Evolutionary conservation across 2,797 vertebrate genomes (phyloP).

Genomic region (Micromesistius poutassou): DNA sequence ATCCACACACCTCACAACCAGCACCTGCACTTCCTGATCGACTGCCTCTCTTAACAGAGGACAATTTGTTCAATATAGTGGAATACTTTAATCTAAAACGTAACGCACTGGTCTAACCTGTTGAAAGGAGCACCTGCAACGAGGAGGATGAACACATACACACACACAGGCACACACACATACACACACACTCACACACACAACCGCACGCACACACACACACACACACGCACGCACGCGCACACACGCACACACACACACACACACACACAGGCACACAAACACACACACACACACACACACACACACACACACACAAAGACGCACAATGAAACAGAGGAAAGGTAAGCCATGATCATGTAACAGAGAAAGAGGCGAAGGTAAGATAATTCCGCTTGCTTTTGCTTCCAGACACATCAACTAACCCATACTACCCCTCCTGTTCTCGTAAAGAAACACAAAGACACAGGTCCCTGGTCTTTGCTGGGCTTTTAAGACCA

Average conservation of each 20-base stretch:
- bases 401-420: not conserved
- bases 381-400: not conserved
- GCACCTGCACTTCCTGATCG: no score
- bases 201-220: no score
- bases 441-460: conserved; percentile 40
- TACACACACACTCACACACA: no score
- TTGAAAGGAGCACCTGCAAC: no score
- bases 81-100: no score
- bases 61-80: no score
- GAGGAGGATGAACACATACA: not conserved
- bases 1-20: no score
- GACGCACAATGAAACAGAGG: not conserved
- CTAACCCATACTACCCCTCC: not conserved
- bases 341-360: not conserved
- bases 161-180: no score
- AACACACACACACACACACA: not conserved
- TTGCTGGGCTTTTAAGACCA: conserved; percentile 52
- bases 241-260: no score
- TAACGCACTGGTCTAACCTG: no score
- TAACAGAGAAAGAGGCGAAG: not conserved
- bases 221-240: no score
- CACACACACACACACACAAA: conserved; percentile 6
- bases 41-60: no score
- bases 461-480: conserved; percentile 23
- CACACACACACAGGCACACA: not conserved